phyloP scores from a whole-genome alignment of 92 coral and sea anemone genomes.

The Epizoanthus stellaris region DNA sequence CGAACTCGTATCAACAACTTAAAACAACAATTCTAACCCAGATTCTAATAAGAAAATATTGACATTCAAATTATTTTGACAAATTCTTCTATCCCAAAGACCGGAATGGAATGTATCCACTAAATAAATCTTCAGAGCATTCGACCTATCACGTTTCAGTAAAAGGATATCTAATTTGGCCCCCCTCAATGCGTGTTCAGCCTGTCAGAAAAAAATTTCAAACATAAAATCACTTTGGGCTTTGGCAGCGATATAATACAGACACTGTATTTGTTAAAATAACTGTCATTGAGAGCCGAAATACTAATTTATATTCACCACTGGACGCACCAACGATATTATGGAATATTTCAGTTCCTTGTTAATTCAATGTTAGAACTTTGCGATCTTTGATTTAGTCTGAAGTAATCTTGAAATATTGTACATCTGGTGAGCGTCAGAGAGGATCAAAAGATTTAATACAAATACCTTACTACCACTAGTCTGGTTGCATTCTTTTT shows the following conservation, averaged over 20 bases:
- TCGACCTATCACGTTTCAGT: neutral
- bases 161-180: neutral
- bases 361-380: too few species aligned
- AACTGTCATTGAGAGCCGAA: neutral
- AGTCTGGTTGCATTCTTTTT: conserved; percentile 21
- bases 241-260: neutral
- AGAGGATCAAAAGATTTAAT: conserved; percentile 25
- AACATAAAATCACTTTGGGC: conserved; percentile 6
- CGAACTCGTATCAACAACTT: too few species aligned
- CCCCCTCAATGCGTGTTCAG: neutral
- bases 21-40: too few species aligned
- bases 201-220: neutral
- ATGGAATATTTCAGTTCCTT: too few species aligned
- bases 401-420: neutral
- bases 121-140: neutral
- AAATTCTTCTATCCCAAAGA: neutral
- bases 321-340: neutral
- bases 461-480: conserved; percentile 33
- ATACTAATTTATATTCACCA: neutral
- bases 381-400: neutral
- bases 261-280: neutral
- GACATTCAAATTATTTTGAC: conserved; percentile 1
- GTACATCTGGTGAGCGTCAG: conserved; percentile 36
- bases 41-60: too few species aligned
- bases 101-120: conserved; percentile 2